These are phyloP conservation scores for Nymphalis c-album DNA, from an alignment of 2,888 invertebrate species.

Conservation along the genomic window DNA sequence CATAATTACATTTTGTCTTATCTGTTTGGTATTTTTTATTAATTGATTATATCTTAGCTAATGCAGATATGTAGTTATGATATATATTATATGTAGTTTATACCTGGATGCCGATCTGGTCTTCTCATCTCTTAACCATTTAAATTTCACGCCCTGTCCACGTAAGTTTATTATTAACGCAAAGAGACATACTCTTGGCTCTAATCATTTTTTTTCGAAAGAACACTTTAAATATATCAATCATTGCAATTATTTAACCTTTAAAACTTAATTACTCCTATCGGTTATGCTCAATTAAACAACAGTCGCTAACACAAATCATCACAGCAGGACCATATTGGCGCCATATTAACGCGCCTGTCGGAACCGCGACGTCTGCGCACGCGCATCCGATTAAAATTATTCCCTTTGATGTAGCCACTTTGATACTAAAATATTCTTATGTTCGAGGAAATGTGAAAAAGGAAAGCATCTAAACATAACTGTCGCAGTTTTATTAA, in stretches of 20 bases:
- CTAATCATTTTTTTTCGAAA: too few relatives aligned
- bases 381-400: slow-evolving; percentile 57
- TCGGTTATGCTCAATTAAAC: slow-evolving; percentile 59
- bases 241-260: slow-evolving; percentile 43
- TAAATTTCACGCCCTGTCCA: too few relatives aligned
- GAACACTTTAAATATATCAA: too few relatives aligned
- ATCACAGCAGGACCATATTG: slow-evolving; percentile 42
- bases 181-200: too few relatives aligned
- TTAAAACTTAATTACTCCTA: slow-evolving; percentile 39
- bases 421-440: slow-evolving; percentile 43
- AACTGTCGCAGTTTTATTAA: not conserved
- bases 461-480: slow-evolving; percentile 1
- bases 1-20: too few relatives aligned
- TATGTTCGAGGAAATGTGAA: slow-evolving; percentile 47
- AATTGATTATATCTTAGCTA: too few relatives aligned
- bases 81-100: too few relatives aligned
- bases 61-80: too few relatives aligned
- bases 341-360: slow-evolving; percentile 63
- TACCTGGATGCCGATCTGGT: too few relatives aligned
- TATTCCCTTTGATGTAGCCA: slow-evolving; percentile 63
- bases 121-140: too few relatives aligned
- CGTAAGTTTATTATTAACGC: too few relatives aligned
- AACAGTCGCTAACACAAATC: slow-evolving; percentile 43
- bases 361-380: slow-evolving; percentile 54
- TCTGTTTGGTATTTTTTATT: too few relatives aligned